Conservation (phyloP, 1,140 invertebrate genomes). For the Drosophila tsacasi region DNA sequence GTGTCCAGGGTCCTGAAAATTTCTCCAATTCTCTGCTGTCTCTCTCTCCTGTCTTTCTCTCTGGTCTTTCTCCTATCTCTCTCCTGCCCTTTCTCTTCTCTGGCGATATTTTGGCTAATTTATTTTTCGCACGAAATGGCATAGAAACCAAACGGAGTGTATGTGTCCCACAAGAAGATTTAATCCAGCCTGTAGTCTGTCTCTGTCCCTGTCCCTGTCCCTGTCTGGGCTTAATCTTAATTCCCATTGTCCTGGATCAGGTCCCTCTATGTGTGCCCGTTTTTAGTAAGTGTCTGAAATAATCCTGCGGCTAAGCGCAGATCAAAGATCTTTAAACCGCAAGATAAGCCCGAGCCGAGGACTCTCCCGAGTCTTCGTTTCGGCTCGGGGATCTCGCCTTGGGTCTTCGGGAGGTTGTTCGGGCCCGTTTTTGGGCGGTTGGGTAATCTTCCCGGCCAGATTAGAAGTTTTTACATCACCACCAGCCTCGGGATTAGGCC, state of each 20-base stretch:
- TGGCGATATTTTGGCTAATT: constrained; percentile 54
- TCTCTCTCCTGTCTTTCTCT: too few species aligned
- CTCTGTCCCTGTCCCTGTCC: constrained; percentile 2
- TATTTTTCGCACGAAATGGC: constrained; percentile 70
- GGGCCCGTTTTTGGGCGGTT: constrained; percentile 33
- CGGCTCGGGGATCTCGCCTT: not conserved
- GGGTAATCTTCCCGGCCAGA: constrained; percentile 50
- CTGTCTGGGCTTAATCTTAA: constrained; percentile 54
- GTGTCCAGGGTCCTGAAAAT: not conserved
- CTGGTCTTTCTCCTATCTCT: not conserved
- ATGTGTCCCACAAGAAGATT: constrained; percentile 47
- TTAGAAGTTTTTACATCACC: constrained; percentile 54
- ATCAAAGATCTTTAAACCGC: constrained; percentile 81
- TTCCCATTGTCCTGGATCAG: constrained; percentile 68
- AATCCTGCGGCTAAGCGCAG: constrained; percentile 78
- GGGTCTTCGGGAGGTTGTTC: not conserved
- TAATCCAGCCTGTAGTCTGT: constrained; percentile 57
- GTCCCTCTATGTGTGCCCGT: constrained; percentile 26
- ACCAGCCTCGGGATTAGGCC: constrained; percentile 37
- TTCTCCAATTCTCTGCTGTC: not conserved
- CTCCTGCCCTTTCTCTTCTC: not conserved
- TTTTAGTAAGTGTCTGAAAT: constrained; percentile 74
- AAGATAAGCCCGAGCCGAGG: constrained; percentile 44
- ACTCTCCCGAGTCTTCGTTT: not conserved
- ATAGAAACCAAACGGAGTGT: not conserved